Evolutionary conservation across 2,113 vertebrate genomes (phyloP).

Genomic region (Albula goreensis): DNA sequence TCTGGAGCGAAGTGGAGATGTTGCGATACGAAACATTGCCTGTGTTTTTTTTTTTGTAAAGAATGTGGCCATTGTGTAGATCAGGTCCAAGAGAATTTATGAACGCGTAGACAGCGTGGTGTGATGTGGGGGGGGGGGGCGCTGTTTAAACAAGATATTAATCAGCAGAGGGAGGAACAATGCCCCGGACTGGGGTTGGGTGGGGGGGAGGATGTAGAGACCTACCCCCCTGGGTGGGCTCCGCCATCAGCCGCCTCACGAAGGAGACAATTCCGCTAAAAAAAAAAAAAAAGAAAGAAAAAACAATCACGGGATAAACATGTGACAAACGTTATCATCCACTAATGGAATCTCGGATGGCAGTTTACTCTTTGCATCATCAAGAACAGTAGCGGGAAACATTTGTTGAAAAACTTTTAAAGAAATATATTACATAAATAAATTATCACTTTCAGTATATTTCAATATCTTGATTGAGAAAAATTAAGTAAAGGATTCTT

Average conservation of each 20-base stretch:
- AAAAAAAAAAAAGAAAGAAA: constrained; percentile 8
- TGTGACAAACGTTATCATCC: constrained; percentile 34
- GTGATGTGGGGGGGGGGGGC: constrained; percentile 51
- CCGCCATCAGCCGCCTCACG: constrained; percentile 42
- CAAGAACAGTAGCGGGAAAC: too few relatives aligned
- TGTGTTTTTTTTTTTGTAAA: constrained; percentile 52
- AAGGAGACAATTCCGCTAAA: constrained; percentile 36
- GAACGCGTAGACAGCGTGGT: constrained; percentile 60
- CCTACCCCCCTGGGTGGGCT: constrained; percentile 53
- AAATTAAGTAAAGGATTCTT: too few relatives aligned
- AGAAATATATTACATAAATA: too few relatives aligned
- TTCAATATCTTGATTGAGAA: too few relatives aligned
- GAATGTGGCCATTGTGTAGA: constrained; percentile 77
- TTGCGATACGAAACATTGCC: constrained; percentile 55
- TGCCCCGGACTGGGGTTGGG: constrained; percentile 52
- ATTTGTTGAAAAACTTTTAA: too few relatives aligned
- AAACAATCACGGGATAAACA: constrained; percentile 59
- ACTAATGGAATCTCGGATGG: constrained; percentile 20
- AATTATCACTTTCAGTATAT: too few relatives aligned
- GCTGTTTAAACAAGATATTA: constrained; percentile 81
- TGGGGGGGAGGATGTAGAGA: constrained; percentile 64
- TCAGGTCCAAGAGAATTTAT: constrained; percentile 72
- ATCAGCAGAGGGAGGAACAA: constrained; percentile 72
- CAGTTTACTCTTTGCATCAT: too few relatives aligned
- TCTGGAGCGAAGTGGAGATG: constrained; percentile 48